Base-by-base conservation (phyloP, 2,113 vertebrate species). In the Phoxinus phoxinus region DNA sequence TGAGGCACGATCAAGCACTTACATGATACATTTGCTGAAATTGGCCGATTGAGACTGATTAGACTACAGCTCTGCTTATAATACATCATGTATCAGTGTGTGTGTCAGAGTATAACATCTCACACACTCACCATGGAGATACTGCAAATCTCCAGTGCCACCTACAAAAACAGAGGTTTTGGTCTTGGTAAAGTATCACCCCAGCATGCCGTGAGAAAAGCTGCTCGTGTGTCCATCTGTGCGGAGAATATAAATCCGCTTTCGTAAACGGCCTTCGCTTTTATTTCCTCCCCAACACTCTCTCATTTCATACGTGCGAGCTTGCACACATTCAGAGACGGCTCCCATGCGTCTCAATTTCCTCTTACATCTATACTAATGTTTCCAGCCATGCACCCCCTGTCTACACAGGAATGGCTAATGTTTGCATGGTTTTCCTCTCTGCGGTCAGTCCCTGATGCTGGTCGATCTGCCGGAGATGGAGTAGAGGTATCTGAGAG, bases 201-300 rank as follows among this genome's bases (percentile, higher is more conserved):
- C 32, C 61, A 53, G 58, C 32, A 51, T 19, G 30, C 21, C 6
- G 35, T 23, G 48, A 21, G 21, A 48, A 41, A 59, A 67, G 9
- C 73, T 86, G 73, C 30, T 41, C 13, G 4, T 63, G 37, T 30
- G 61, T 77, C 74, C 7, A 46, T 30, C 23, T 63, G 37, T 53
- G 48, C 30, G 12, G 41, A 48, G 65, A 86, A 86, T 83, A 79
- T 75, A 61, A 80, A 80, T 88, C 30, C 17, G 44, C 75, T 67
- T 59, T 19, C 9, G 9, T 41, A 48, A 78, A 48, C 3, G 65
- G 67, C 25, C 27, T 86, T 65, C 4, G 27, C 27, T 63, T 83
- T 35, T 27, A 74, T 46, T 73, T 73, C 71, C 23, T 46, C 19
- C 35, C 35, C 67, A 71, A 8, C 79, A 48, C 46, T 48, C 58